Evolutionary conservation across 2,797 vertebrate species (phyloP).

Genomic region (Acestrorhynchus altus): DNA sequence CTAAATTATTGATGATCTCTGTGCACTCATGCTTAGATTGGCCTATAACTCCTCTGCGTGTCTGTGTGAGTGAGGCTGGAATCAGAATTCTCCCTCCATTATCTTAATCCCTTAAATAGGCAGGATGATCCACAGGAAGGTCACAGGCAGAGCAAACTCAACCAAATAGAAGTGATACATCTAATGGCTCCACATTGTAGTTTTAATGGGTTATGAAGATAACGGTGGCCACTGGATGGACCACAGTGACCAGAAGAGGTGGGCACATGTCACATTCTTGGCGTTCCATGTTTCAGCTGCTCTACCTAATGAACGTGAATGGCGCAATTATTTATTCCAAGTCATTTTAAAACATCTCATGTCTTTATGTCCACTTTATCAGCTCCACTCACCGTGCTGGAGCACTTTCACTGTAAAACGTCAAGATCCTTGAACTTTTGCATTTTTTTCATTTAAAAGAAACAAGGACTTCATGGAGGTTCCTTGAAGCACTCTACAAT

Average conservation of each 20-base stretch:
- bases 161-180: slow-evolving; percentile 15
- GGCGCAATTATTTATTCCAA: no score
- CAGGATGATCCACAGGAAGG: slow-evolving; percentile 42
- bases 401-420: no score
- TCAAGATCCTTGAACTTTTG: no score
- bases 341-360: no score
- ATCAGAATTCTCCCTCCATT: slow-evolving; percentile 49
- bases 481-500: no score
- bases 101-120: slow-evolving; percentile 52
- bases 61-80: slow-evolving; percentile 43
- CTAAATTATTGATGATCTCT: slow-evolving; percentile 48
- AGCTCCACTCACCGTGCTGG: no score
- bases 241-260: background rate
- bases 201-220: background rate
- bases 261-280: no score
- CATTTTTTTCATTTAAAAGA: no score
- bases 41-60: slow-evolving; percentile 44
- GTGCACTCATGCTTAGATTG: slow-evolving; percentile 28
- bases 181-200: slow-evolving; percentile 7
- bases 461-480: no score
- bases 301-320: no score
- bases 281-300: no score
- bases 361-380: no score
- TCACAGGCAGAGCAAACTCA: slow-evolving; percentile 37
- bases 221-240: background rate